Conservation (phyloP, 2,888 invertebrate genomes). For the Neoascia interrupta region DNA sequence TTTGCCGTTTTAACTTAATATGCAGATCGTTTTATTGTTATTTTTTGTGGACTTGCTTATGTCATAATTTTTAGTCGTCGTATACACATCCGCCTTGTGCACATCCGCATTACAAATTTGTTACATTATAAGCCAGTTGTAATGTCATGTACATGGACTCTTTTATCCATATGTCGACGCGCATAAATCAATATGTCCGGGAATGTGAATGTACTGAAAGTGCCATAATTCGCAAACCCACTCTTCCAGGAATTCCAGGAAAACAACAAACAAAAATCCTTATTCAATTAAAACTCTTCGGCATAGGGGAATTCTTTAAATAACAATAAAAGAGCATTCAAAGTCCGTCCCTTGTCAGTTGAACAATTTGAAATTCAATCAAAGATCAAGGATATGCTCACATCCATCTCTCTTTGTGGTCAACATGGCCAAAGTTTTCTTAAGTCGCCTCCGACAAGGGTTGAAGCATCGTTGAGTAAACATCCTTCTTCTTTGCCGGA, state of each 20-base stretch:
- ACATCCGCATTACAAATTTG: slow-evolving; percentile 55
- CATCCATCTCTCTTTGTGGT: not conserved
- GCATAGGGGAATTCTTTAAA: slow-evolving; percentile 39
- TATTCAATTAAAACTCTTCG: slow-evolving; percentile 52
- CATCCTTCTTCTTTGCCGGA: slow-evolving; percentile 20
- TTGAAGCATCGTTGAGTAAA: slow-evolving; percentile 28
- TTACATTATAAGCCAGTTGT: slow-evolving; percentile 42
- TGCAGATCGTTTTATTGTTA: slow-evolving; percentile 53
- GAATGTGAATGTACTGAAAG: not conserved
- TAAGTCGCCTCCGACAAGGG: slow-evolving; percentile 33
- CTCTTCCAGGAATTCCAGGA: slow-evolving; percentile 28
- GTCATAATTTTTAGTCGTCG: slow-evolving; percentile 45
- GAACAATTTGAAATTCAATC: slow-evolving; percentile 50
- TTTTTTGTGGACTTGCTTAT: slow-evolving; percentile 10
- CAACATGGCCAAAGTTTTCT: slow-evolving; percentile 49
- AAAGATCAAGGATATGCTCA: slow-evolving; percentile 29
- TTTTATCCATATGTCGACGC: not conserved
- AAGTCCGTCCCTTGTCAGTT: slow-evolving; percentile 26
- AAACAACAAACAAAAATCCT: slow-evolving; percentile 44
- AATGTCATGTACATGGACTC: slow-evolving; percentile 13
- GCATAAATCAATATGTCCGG: slow-evolving; percentile 49
- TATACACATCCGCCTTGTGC: slow-evolving; percentile 40
- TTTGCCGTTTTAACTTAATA: slow-evolving; percentile 49
- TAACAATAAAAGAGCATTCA: slow-evolving; percentile 41
- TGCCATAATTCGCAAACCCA: not conserved